Percentiles rank a stretch among this genome's conserved stretches.
phyloP scores from a whole-genome alignment of 2,113 vertebrate species.

The Aphyosemion australe region DNA sequence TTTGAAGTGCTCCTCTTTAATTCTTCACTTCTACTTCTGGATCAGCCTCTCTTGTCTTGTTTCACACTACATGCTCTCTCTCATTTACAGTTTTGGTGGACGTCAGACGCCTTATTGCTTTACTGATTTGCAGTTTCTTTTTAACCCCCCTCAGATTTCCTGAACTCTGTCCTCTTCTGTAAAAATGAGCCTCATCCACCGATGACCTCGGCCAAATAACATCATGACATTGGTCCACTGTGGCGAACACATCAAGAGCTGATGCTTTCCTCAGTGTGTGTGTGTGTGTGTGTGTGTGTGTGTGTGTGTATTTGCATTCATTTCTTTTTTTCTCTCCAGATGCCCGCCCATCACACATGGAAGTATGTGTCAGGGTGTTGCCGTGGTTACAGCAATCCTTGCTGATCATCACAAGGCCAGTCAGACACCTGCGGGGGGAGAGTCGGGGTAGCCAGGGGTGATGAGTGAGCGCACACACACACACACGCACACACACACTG shows the following conservation, averaged over 20 bases:
- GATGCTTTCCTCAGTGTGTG: not conserved
- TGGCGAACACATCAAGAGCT: not conserved
- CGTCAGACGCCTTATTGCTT: conserved; percentile 22
- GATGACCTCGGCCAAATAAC: conserved; percentile 26
- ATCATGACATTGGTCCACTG: not conserved
- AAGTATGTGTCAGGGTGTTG: conserved; percentile 53
- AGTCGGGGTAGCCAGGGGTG: conserved; percentile 31
- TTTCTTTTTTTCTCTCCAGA: conserved; percentile 9
- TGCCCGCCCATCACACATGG: conserved; percentile 8
- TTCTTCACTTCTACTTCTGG: conserved; percentile 40
- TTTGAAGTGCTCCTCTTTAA: conserved; percentile 30
- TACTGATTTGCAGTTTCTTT: conserved; percentile 14
- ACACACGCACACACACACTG: no score
- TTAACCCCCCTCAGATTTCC: no score
- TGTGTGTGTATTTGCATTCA: not conserved
- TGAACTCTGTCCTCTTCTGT: not conserved
- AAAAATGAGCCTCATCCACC: not conserved
- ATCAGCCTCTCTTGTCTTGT: conserved; percentile 45
- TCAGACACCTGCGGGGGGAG: conserved; percentile 39
- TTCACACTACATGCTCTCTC: conserved; percentile 27
- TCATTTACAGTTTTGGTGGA: conserved; percentile 36
- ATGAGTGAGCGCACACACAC: not conserved
- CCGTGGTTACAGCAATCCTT: conserved; percentile 53
- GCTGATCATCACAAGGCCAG: conserved; percentile 37
- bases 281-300: no score